Evolutionary conservation across 2,888 invertebrate genomes (phyloP), one percentile per base, ranked within the genome.

Genomic region (Cyclophora albipunctata): DNA sequence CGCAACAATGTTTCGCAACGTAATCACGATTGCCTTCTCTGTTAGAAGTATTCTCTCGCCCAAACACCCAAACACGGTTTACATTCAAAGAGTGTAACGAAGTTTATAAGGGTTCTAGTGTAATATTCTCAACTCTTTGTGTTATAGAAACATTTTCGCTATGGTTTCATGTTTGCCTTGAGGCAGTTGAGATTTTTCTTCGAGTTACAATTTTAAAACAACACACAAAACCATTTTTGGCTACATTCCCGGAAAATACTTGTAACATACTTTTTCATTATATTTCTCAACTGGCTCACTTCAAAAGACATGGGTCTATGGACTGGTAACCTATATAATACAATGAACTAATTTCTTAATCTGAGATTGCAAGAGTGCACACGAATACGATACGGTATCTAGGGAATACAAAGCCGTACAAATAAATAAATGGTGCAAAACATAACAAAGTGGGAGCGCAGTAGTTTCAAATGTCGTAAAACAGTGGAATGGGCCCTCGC

Each of bases 11-110:
- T 37, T 37, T 47, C 49, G 7, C 34, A 45, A 55, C 55, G 57
- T 61, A 63, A 65, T 69, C 67, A 63, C 56, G 60, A 65, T 64
- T 63, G 58, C 49, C 58, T 53, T 50, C 56, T 57, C 57, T 46
- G 53, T 64, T 61, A 57, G 60, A 70, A 69, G 65, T 66, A 59
- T 69, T 71, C 56, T 53, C 63, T 62, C 65, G 67, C 71, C 56
- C 54, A 57, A 67, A 64, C 58, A 62, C 52, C 56, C 54, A 57
- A 67, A 64, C 58, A 62, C 53, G 56, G 52, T 56, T 65, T 62
- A 65, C 66, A 66, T 55, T 57, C 33, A 44, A 51, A 50, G 41
- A 35, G 41, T 48, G 7, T 40, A 43, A 37, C 48, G 47, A 43
- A 58, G 52, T 58, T 55, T 48, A 34, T 40, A 52, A 61, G 53